Percentiles rank a stretch among this genome's conserved stretches.
Evolutionary conservation across 2,797 vertebrate genomes (phyloP).

Genomic region (Muraenolepis orangiensis): DNA sequence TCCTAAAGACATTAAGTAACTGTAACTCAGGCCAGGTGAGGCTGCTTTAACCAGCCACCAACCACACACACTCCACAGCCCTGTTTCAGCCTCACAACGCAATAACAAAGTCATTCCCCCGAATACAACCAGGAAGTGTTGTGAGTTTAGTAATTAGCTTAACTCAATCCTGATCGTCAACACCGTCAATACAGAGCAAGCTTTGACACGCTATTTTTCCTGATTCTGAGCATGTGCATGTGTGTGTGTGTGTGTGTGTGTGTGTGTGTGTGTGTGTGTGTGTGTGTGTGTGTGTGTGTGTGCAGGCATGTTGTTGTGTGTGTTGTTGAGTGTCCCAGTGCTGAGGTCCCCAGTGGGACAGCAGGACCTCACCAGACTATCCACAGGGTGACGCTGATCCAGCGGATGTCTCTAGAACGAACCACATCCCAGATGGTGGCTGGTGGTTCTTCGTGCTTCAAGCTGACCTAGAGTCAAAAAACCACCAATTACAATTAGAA

Average conservation of each 20-base stretch:
- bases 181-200: background rate
- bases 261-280: background rate
- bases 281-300: background rate
- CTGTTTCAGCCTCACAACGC: too few species aligned
- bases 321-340: background rate
- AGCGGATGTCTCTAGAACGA: slow-evolving; percentile 79
- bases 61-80: too few species aligned
- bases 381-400: slow-evolving; percentile 82
- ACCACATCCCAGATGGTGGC: slow-evolving; percentile 82
- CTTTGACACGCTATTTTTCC: background rate
- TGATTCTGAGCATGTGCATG: too few species aligned
- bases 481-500: too few species aligned
- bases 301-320: slow-evolving; percentile 2
- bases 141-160: too few species aligned
- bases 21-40: too few species aligned
- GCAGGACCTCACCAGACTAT: slow-evolving; percentile 83
- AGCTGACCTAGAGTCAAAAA: slow-evolving; percentile 10
- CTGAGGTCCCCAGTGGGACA: background rate
- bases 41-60: too few species aligned
- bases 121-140: too few species aligned
- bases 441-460: slow-evolving; percentile 41
- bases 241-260: too few species aligned
- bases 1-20: slow-evolving; percentile 71
- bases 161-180: too few species aligned
- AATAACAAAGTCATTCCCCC: too few species aligned